These are phyloP conservation scores for Hippoglossus hippoglossus DNA, from an alignment of 2,797 vertebrate species.

Conservation along the genomic window DNA sequence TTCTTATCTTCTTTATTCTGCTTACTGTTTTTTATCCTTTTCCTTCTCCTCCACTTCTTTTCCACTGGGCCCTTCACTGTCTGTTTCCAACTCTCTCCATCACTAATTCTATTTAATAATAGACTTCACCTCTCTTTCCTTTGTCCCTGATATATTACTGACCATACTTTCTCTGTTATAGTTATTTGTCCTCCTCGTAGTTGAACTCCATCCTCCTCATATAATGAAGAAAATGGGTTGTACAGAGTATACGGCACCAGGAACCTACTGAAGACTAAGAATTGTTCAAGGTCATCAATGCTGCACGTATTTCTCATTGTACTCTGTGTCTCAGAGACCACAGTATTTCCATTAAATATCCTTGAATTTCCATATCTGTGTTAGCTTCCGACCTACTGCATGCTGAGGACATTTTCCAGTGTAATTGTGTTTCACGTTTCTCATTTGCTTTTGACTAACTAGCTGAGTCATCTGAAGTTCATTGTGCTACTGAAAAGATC, in stretches of 20 bases:
- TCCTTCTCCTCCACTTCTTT: too few relatives aligned
- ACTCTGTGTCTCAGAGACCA: too few relatives aligned
- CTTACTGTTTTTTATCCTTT: too few relatives aligned
- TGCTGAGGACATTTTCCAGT: not conserved
- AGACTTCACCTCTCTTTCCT: not conserved
- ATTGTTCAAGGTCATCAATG: too few relatives aligned
- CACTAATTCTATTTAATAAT: constrained; percentile 34
- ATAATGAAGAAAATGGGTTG: not conserved
- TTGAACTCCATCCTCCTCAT: constrained; percentile 1
- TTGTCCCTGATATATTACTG: not conserved
- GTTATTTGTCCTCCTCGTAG: not conserved
- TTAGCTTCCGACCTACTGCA: not conserved
- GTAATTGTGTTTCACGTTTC: not conserved
- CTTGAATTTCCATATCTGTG: constrained; percentile 5
- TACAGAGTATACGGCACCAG: not conserved
- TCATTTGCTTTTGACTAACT: constrained; percentile 19
- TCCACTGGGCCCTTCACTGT: too few relatives aligned
- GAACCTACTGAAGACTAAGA: not conserved
- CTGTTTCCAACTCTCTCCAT: constrained; percentile 9
- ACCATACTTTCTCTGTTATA: constrained; percentile 2
- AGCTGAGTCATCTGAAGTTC: constrained; percentile 15
- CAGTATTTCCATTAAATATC: constrained; percentile 8
- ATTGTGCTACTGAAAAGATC: constrained; percentile 4
- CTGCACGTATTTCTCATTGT: too few relatives aligned
- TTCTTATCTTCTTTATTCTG: not conserved